Conservation (phyloP, 2,113 vertebrate genomes). For the Ranitomeya imitator region DNA sequence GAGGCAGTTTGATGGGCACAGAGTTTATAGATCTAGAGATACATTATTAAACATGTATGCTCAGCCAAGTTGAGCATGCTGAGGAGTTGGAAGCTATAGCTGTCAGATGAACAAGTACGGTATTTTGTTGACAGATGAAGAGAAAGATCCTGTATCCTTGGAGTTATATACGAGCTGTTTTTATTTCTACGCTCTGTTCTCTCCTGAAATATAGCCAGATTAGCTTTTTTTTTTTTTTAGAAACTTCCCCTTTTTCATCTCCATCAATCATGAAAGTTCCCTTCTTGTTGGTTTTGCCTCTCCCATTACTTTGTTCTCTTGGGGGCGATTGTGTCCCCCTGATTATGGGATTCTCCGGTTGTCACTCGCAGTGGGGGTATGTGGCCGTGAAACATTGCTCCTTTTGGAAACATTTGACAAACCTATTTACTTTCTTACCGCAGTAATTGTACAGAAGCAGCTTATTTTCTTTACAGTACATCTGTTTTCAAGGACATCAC, state of each 20-base stretch:
- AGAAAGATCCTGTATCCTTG: too few relatives aligned
- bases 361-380: not conserved
- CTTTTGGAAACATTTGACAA: conserved; percentile 37
- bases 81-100: too few relatives aligned
- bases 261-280: not conserved
- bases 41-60: too few relatives aligned
- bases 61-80: too few relatives aligned
- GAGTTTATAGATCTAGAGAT: too few relatives aligned
- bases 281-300: not conserved
- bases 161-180: too few relatives aligned
- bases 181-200: too few relatives aligned
- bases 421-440: conserved; percentile 24
- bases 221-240: too few relatives aligned
- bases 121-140: too few relatives aligned
- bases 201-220: too few relatives aligned
- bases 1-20: too few relatives aligned
- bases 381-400: conserved; percentile 11
- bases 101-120: too few relatives aligned
- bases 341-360: not conserved
- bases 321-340: not conserved
- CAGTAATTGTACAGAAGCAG: conserved; percentile 34
- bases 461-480: conserved; percentile 57
- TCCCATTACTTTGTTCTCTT: not conserved
- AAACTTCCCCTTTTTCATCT: not conserved
- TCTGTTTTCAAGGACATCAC: conserved; percentile 57